Evolutionary conservation across 2,888 invertebrate species (phyloP).

Genomic region (Xestia c-nigrum): DNA sequence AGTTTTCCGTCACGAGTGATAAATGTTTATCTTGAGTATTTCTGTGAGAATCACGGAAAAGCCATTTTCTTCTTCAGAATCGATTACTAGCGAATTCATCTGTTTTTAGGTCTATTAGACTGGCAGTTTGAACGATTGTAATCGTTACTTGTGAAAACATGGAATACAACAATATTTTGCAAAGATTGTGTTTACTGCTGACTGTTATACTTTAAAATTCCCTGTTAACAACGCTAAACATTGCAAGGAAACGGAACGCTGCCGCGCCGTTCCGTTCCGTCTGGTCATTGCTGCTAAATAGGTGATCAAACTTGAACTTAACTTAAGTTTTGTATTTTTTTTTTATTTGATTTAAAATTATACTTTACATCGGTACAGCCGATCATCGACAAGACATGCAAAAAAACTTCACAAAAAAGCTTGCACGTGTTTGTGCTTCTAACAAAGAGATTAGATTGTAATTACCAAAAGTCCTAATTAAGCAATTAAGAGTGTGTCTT

Average conservation of each 20-base stretch:
- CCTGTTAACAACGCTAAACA: too few species aligned
- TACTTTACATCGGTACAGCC: neutral
- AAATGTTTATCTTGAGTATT: neutral
- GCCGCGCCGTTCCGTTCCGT: too few species aligned
- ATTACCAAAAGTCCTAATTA: conserved; percentile 43
- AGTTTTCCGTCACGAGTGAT: neutral
- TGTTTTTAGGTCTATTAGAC: neutral
- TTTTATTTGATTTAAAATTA: conserved; percentile 7
- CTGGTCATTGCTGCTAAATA: neutral
- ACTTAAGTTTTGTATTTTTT: too few species aligned
- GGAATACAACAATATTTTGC: neutral
- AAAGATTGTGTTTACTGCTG: neutral
- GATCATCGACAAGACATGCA: neutral
- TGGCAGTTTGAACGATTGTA: neutral
- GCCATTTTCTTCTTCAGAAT: neutral
- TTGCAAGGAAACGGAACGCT: too few species aligned
- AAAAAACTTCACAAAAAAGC: conserved; percentile 1
- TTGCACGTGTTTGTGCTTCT: conserved; percentile 18
- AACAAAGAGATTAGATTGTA: conserved; percentile 23
- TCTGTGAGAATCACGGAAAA: neutral
- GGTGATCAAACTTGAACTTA: neutral
- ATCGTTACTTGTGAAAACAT: neutral
- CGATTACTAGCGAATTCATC: neutral
- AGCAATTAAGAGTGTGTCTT: conserved; percentile 36
- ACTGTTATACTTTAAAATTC: neutral